Evolutionary conservation across 1,140 invertebrate species (phyloP).

Genomic region (Penaeus vannamei): DNA sequence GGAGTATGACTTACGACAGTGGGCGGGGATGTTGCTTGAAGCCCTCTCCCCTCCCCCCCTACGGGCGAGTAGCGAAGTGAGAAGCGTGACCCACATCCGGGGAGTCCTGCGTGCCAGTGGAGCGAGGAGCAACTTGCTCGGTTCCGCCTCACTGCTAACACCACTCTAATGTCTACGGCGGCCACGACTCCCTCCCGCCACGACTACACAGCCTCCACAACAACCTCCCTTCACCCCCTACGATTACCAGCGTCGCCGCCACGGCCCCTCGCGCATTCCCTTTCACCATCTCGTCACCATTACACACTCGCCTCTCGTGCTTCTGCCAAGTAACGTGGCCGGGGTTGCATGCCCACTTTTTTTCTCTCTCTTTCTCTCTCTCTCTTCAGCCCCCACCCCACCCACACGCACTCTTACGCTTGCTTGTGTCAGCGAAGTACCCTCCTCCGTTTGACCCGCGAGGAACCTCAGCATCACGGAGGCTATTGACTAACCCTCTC

Average conservation of each 20-base stretch:
- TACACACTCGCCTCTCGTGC: background rate
- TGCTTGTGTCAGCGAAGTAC: no score
- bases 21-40: slow-evolving; percentile 19
- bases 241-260: background rate
- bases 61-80: slow-evolving; percentile 49
- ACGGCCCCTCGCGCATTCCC: background rate
- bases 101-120: slow-evolving; percentile 58
- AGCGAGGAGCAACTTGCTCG: slow-evolving; percentile 59
- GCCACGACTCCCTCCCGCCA: slow-evolving; percentile 20
- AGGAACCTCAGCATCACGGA: background rate
- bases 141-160: slow-evolving; percentile 58
- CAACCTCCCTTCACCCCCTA: background rate
- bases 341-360: background rate
- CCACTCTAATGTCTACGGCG: slow-evolving; percentile 2
- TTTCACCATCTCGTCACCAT: background rate
- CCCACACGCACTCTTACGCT: no score
- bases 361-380: no score
- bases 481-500: no score
- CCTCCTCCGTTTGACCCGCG: background rate
- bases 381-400: background rate
- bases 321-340: background rate
- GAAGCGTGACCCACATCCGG: slow-evolving; percentile 57
- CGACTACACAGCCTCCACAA: slow-evolving; percentile 26
- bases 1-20: no score
- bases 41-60: slow-evolving; percentile 2